phyloP scores from a whole-genome alignment of 2,888 invertebrate species.

The Anaspis maculata region DNA sequence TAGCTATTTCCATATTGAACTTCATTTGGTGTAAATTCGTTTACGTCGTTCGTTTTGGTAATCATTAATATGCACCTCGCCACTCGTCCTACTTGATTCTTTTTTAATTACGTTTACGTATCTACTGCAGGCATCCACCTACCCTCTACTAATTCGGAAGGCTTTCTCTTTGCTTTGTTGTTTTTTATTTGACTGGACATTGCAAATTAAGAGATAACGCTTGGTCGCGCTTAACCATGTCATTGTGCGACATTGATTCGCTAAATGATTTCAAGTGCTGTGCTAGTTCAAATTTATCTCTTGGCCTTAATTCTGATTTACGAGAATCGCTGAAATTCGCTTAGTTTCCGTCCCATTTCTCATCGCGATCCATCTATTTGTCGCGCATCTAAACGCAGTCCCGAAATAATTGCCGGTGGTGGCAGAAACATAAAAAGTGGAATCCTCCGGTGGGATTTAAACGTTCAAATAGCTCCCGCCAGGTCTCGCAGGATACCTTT shows the following conservation, averaged over 20 bases:
- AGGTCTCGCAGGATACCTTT: no score
- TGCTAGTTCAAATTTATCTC: conserved; percentile 34
- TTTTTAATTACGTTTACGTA: no score
- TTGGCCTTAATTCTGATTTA: conserved; percentile 39
- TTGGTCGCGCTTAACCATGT: background rate
- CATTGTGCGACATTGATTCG: conserved; percentile 15
- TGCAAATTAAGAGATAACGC: background rate
- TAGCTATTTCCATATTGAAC: no score
- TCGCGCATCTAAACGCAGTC: conserved; percentile 25
- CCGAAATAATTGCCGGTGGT: conserved; percentile 16
- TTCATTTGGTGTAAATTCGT: no score
- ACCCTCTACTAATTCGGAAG: no score
- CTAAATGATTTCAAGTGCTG: conserved; percentile 29
- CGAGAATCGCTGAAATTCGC: conserved; percentile 33
- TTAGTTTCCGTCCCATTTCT: conserved; percentile 34
- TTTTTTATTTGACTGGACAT: background rate
- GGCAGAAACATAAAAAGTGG: conserved; percentile 13
- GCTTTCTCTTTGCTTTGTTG: no score
- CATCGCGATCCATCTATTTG: conserved; percentile 36
- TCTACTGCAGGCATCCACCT: no score
- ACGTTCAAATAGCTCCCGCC: no score
- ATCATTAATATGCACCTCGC: no score
- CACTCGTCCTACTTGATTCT: no score
- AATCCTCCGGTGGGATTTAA: no score
- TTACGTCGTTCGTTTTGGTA: no score